Base-by-base conservation (phyloP, 2,888 invertebrate genomes). In the Drosophila anomelani region DNA sequence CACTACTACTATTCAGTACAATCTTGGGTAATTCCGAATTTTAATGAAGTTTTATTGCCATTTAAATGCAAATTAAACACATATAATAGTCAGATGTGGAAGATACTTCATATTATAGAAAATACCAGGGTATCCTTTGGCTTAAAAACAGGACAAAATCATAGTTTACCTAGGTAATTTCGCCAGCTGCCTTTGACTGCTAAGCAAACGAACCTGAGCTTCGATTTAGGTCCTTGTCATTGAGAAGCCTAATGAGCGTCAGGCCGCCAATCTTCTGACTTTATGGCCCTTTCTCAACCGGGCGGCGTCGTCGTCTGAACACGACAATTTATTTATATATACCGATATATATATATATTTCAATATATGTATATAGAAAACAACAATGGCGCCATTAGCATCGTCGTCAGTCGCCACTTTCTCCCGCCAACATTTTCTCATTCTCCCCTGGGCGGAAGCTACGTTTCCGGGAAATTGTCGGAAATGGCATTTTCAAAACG, bases 401-500 rank as follows among this genome's bases (percentile, higher is more conserved):
- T 76, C 63, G 76, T 54, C 53, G 54, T 70, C 56, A 55, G 70
- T 61, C 61, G 72, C 76, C 71, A 76, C 47, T 73, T 62, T 56
- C 67, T 61, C 44, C 70, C 47, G 36, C 36, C 23, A 53, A 53
- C 20, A 53, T 36, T 53, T 53, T 26, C 44, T 17, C 47, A 23
- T 29, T 17, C 59, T 66, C 64, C 69, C 55, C 60, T 57, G 71
- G 60, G 69, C 86, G 83, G 84, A 86, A 71, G 81, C 62, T 54
- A 61, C 69, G 68, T 77, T 84, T 84, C 84, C 84, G 77, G 86
- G 69, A 81, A 84, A 84, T 76, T 79, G 84, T 79, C 86, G 87
- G 84, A 84, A 86, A 84, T 81, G 69, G 78, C 81, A 72, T 79
- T 81, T 79, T 79, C 72, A 75, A 77, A 77, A 79, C 74, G 74